phyloP scores from a whole-genome alignment of 2,797 vertebrate genomes.

The Thalassophryne amazonica region DNA sequence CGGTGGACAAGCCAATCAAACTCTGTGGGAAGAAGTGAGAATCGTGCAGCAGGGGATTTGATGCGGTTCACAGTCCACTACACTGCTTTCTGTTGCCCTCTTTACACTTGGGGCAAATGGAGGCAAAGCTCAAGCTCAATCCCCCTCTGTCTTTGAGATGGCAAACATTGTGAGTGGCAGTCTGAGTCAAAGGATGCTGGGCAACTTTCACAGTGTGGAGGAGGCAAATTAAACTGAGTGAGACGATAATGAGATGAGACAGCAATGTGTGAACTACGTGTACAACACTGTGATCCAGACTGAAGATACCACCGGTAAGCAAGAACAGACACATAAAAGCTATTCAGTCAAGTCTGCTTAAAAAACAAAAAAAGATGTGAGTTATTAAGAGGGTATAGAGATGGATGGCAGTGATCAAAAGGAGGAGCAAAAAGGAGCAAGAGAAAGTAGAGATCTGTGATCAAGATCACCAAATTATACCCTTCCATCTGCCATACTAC shows the following conservation, averaged over 20 bases:
- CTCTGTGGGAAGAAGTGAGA: constrained; percentile 70
- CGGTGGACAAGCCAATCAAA: constrained; percentile 73
- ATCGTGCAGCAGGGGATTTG: constrained; percentile 74
- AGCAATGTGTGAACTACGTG: background rate
- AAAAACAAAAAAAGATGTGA: background rate
- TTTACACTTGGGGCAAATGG: constrained; percentile 75
- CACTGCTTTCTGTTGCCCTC: constrained; percentile 73
- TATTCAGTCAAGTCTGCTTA: too few relatives aligned
- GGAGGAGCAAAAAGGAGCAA: constrained; percentile 13
- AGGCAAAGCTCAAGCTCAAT: constrained; percentile 71
- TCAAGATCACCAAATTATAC: too few relatives aligned
- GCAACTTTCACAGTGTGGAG: constrained; percentile 21
- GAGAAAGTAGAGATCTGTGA: too few relatives aligned
- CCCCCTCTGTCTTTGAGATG: constrained; percentile 68
- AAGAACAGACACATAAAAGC: too few relatives aligned
- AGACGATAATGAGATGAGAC: background rate
- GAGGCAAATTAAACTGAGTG: constrained; percentile 9
- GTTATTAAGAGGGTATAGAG: background rate
- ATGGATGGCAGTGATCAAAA: constrained; percentile 7
- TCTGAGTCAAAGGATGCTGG: constrained; percentile 26
- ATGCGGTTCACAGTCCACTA: constrained; percentile 83
- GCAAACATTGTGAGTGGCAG: constrained; percentile 56
- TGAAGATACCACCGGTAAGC: too few relatives aligned
- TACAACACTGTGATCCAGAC: too few relatives aligned
- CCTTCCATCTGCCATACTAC: too few relatives aligned